Conservation (phyloP, 30 jellyfish, hydroid and myxozoan species). For the Clytia hemisphaerica region DNA sequence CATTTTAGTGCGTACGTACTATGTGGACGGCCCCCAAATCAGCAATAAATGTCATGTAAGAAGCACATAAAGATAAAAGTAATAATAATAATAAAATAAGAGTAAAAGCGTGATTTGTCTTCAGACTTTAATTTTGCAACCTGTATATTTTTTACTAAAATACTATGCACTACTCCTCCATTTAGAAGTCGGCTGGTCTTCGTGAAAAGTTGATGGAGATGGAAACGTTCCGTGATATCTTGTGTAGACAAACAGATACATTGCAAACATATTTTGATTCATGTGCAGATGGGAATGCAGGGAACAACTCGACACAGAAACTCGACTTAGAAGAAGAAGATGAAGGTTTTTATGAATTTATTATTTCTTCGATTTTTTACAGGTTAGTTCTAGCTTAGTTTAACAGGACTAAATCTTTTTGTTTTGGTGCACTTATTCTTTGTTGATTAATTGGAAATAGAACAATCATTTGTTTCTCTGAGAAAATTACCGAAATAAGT, state of each 20-base stretch:
- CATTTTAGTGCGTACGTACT: no score
- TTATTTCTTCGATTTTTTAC: no score
- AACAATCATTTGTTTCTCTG: neutral
- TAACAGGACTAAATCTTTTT: no score
- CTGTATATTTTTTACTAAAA: no score
- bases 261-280: slow-evolving; percentile 75
- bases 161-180: neutral
- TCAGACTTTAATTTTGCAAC: no score
- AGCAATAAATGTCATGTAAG: no score
- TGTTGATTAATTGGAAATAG: neutral
- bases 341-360: slow-evolving; percentile 27
- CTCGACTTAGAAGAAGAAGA: slow-evolving; percentile 78
- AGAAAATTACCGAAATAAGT: neutral
- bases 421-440: neutral
- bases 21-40: no score
- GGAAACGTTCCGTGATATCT: slow-evolving; percentile 91
- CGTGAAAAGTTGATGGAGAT: slow-evolving; percentile 82
- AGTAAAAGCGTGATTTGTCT: no score
- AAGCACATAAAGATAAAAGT: no score
- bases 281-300: slow-evolving; percentile 67
- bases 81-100: no score
- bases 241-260: slow-evolving; percentile 85
- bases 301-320: slow-evolving; percentile 13
- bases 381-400: no score
- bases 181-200: slow-evolving; percentile 78